Evolutionary conservation across 2,113 vertebrate species (phyloP).

Genomic region (Dendropsophus ebraccatus): DNA sequence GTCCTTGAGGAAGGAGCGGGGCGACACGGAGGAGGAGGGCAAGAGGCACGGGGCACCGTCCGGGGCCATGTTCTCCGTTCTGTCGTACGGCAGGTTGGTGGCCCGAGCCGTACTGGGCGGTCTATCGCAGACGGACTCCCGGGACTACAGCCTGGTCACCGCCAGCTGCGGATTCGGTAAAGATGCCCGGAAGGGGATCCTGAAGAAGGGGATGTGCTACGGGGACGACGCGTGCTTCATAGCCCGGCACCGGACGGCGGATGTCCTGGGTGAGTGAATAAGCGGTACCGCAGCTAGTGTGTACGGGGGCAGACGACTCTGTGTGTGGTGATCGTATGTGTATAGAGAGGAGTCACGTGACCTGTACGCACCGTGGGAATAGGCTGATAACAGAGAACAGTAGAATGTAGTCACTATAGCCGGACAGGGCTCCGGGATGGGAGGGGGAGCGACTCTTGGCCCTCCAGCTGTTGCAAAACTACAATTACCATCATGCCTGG

Average conservation of each 20-base stretch:
- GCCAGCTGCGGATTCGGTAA: conserved; percentile 98
- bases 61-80: conserved; percentile 94
- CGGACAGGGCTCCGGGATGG: too few relatives aligned
- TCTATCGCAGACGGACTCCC: conserved; percentile 93
- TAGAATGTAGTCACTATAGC: too few relatives aligned
- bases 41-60: conserved; percentile 58
- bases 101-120: conserved; percentile 96
- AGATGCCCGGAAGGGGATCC: conserved; percentile 97
- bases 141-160: conserved; percentile 93
- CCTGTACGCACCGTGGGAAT: too few relatives aligned
- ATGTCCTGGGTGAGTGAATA: conserved; percentile 88
- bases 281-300: not conserved
- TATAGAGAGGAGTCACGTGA: too few relatives aligned
- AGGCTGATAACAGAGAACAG: too few relatives aligned
- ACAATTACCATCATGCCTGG: too few relatives aligned
- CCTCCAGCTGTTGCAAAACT: too few relatives aligned
- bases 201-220: conserved; percentile 98
- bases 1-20: conserved; percentile 11
- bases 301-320: not conserved
- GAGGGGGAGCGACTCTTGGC: too few relatives aligned
- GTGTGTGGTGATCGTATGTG: not conserved
- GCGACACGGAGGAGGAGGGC: conserved; percentile 7
- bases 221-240: conserved; percentile 98
- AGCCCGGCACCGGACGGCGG: conserved; percentile 85
- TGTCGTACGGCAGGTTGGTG: conserved; percentile 96